Conservation (phyloP, 2,113 vertebrate genomes). For the Boulengeromyrus knoepffleri region DNA sequence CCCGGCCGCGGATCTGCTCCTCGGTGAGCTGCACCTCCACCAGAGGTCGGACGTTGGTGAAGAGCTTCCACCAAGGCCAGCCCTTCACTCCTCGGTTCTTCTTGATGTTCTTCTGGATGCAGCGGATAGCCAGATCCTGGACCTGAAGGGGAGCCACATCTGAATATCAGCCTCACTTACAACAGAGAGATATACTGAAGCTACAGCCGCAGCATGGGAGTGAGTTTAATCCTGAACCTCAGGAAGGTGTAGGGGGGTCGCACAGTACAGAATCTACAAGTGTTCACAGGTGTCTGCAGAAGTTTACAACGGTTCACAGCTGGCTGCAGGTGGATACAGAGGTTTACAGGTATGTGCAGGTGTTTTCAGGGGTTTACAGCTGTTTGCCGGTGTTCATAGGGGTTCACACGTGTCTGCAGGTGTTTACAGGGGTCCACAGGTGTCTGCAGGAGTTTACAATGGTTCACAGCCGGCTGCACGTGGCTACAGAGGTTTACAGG, state of each 20-base stretch:
- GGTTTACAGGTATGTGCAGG: not conserved
- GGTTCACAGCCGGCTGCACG: not conserved
- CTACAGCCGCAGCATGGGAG: not conserved
- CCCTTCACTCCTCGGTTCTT: slow-evolving; percentile 89
- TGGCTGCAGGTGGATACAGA: not conserved
- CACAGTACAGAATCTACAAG: not conserved
- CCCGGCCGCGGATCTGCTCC: slow-evolving; percentile 88
- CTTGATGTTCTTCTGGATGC: slow-evolving; percentile 96
- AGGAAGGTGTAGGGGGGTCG: not conserved
- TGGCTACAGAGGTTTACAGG: not conserved
- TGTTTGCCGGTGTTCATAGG: not conserved
- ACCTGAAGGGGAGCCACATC: slow-evolving; percentile 59
- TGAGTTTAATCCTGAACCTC: not conserved
- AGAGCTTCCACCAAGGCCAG: slow-evolving; percentile 96
- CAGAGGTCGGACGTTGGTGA: slow-evolving; percentile 85
- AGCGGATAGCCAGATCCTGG: slow-evolving; percentile 91
- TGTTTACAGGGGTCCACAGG: not conserved
- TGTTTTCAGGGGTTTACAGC: not conserved
- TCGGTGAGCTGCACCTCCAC: slow-evolving; percentile 91
- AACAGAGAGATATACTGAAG: not conserved
- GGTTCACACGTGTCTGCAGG: not conserved
- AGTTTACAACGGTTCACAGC: not conserved
- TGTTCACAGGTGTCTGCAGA: not conserved
- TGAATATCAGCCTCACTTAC: slow-evolving; percentile 62
- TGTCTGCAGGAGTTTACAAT: not conserved